phyloP scores from a whole-genome alignment of 2,113 vertebrate genomes.

The Oreotragus oreotragus region DNA sequence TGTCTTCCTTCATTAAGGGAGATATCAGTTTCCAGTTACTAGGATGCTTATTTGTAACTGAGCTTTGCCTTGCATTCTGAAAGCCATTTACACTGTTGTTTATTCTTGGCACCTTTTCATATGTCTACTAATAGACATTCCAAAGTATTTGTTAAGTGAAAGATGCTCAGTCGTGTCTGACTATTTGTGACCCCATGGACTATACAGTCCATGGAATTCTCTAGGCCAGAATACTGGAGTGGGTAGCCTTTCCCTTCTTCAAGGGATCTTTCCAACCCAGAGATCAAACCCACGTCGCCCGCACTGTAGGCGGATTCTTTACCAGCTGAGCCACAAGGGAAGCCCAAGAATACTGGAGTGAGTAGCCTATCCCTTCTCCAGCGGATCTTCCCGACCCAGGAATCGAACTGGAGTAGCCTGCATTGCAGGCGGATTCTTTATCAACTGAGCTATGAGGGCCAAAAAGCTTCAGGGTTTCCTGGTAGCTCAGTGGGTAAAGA shows the following conservation, averaged over 20 bases:
- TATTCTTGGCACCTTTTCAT: background rate
- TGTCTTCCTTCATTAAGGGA: background rate
- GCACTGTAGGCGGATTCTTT: background rate
- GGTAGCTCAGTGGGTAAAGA: background rate
- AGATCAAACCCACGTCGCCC: fast-evolving
- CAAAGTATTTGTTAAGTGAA: background rate
- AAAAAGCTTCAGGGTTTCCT: background rate
- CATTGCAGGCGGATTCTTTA: background rate
- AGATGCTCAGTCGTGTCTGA: fast-evolving
- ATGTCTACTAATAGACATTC: background rate
- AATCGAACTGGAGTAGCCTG: background rate
- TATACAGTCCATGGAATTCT: background rate
- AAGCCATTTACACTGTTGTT: background rate
- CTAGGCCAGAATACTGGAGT: background rate
- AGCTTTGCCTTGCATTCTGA: background rate
- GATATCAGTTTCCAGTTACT: background rate
- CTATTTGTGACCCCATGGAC: background rate
- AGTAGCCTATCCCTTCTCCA: background rate
- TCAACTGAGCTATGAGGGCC: background rate
- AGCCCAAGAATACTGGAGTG: background rate
- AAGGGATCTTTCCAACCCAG: background rate
- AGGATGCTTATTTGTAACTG: background rate
- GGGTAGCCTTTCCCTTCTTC: background rate
- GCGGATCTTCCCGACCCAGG: background rate
- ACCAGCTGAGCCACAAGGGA: background rate